phyloP scores from a whole-genome alignment of 2,797 vertebrate genomes.

The Salarias fasciatus region DNA sequence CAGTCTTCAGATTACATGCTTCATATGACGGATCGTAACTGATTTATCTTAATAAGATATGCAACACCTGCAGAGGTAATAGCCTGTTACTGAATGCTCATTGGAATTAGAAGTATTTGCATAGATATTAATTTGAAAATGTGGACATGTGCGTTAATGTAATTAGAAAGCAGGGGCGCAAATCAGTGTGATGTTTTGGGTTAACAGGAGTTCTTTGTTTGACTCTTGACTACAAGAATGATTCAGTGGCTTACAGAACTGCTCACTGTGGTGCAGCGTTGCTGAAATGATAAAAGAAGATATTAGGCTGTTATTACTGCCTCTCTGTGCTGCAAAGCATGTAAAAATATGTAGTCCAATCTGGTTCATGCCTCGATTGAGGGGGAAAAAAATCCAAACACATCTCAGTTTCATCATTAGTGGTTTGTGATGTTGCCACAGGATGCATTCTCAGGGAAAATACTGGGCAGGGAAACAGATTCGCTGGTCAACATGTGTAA shows the following conservation, averaged over 20 bases:
- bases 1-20: constrained; percentile 19
- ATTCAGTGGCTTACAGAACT: background rate
- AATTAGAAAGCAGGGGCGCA: constrained; percentile 10
- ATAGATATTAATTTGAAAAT: constrained; percentile 36
- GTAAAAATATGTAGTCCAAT: background rate
- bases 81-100: constrained; percentile 19
- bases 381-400: constrained; percentile 20
- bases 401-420: constrained; percentile 12
- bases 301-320: background rate
- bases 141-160: constrained; percentile 4
- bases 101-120: constrained; percentile 38
- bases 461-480: constrained; percentile 23
- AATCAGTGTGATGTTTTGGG: constrained; percentile 18
- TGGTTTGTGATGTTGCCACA: constrained; percentile 37
- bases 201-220: background rate
- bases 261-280: background rate
- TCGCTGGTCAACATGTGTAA: constrained; percentile 43
- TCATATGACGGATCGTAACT: constrained; percentile 1
- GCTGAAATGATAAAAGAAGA: background rate
- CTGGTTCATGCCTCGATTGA: background rate
- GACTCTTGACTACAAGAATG: background rate
- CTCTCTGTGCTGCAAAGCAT: background rate
- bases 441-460: constrained; percentile 36
- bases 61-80: constrained; percentile 33
- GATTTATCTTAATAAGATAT: constrained; percentile 7